Evolutionary conservation across 2,113 vertebrate species (phyloP), one percentile per base, ranked within the genome.

Genomic region (Otis tarda): DNA sequence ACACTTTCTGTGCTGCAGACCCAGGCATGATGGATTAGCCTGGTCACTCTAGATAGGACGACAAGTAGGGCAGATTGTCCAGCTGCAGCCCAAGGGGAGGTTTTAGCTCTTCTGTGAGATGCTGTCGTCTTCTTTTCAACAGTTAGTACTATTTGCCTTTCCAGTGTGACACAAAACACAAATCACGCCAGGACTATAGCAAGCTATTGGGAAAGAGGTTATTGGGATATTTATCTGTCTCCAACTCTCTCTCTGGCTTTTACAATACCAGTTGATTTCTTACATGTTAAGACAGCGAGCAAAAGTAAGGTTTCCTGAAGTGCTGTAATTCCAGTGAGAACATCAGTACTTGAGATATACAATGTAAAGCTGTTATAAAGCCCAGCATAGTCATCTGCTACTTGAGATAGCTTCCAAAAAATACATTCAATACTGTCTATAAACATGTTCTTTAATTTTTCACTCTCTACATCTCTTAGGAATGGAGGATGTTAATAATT

Each of bases 391-490:
- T 83, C 13, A 82, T 57, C 89, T 91, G 37, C 49, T 90, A 31
- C 60, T 71, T 4, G 17, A 91, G 86, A 86, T 60, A 90, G 49
- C 39, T 78, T 84, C 47, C 9, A 77, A 81, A 86, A 92, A 85
- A 83, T 20, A 68, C 85, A 76, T 92, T 80, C 74, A 82, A 1
- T 68, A 49, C 13, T 3, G 0, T 79, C 70, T 87, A 60, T 89
- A 90, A 92, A 59, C 60, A 49, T 33, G 55, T 67, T 77, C 49
- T 68, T 64, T 60, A 52, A 63, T 96, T 91, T 92, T 92, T 90
- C 69, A 89, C 24, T 87, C 41, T 76, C 63, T 87, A 2, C 3
- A 0, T 87, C 63, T 91, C 60, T 28, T 57, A 49, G 23, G 63
- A 43, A 47, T 75, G 25, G 83, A 73, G 55, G 30, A 60, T 94